Evolutionary conservation across 2,113 vertebrate species (phyloP).

Genomic region (Perognathus longimembris): DNA sequence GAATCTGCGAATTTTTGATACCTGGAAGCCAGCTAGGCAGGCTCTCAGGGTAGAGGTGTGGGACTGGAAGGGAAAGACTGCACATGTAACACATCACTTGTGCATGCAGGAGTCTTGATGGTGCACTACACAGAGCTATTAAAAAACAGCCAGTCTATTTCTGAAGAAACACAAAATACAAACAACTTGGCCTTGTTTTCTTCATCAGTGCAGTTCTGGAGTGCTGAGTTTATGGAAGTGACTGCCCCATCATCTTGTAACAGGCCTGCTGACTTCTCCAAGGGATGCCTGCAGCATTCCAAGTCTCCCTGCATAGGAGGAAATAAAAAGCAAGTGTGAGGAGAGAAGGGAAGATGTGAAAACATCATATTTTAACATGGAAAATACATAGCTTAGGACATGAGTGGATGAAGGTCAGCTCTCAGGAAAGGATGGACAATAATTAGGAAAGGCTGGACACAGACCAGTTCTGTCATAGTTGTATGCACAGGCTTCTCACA

Average conservation of each 20-base stretch:
- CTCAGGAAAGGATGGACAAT: not conserved
- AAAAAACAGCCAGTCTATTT: slow-evolving; percentile 39
- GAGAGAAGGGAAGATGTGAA: not conserved
- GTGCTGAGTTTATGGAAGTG: not conserved
- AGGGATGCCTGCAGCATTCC: not conserved
- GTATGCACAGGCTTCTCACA: fast-evolving
- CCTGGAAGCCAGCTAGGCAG: not conserved
- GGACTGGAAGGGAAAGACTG: not conserved
- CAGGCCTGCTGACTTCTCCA: not conserved
- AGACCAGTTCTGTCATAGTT: not conserved
- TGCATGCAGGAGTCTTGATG: not conserved
- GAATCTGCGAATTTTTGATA: not conserved
- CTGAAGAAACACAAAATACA: slow-evolving; percentile 54
- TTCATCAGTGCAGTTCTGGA: not conserved
- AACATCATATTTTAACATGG: not conserved
- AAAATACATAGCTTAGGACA: not conserved
- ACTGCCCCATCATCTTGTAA: not conserved
- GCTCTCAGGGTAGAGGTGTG: fast-evolving
- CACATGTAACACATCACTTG: not conserved
- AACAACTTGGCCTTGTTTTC: slow-evolving; percentile 53
- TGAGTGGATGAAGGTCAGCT: not conserved
- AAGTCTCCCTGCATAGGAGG: not conserved
- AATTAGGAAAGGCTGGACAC: too few species aligned
- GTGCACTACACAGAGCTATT: slow-evolving; percentile 3
- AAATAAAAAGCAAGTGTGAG: not conserved